Evolutionary conservation across 2,888 invertebrate species (phyloP).

Genomic region (Conus canariensis): DNA sequence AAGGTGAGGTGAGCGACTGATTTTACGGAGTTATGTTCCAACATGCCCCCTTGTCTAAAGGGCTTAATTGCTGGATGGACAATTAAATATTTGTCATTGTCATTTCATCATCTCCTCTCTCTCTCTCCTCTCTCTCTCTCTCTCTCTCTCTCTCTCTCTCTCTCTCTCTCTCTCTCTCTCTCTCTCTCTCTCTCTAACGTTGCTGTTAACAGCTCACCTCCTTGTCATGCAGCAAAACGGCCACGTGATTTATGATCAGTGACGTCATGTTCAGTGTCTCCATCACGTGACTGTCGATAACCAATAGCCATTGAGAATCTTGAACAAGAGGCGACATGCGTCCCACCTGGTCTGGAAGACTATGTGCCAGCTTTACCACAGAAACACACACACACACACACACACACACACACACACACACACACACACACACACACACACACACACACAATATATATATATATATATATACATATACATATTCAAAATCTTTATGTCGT

Average conservation of each 20-base stretch:
- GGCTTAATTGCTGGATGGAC: no score
- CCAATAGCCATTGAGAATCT: slow-evolving; percentile 30
- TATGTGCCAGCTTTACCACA: not conserved
- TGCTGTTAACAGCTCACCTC: not conserved
- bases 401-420: slow-evolving; percentile 6
- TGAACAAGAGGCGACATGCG: slow-evolving; percentile 15
- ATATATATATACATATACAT: no score
- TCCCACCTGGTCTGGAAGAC: not conserved
- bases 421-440: not conserved
- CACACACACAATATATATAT: not conserved
- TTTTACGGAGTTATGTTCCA: no score
- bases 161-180: no score
- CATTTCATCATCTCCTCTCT: no score
- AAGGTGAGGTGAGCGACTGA: no score
- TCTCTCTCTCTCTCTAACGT: no score
- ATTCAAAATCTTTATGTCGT: not conserved
- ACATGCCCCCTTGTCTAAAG: no score
- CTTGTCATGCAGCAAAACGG: not conserved
- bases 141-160: no score
- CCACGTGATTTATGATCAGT: slow-evolving; percentile 17
- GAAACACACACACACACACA: not conserved
- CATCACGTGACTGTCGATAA: slow-evolving; percentile 25
- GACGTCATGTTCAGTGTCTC: slow-evolving; percentile 19
- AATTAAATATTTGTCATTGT: no score
- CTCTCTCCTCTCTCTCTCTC: no score